Evolutionary conservation across 2,113 vertebrate species (phyloP), one percentile per base, ranked within the genome.

Genomic region (Sorex araneus): DNA sequence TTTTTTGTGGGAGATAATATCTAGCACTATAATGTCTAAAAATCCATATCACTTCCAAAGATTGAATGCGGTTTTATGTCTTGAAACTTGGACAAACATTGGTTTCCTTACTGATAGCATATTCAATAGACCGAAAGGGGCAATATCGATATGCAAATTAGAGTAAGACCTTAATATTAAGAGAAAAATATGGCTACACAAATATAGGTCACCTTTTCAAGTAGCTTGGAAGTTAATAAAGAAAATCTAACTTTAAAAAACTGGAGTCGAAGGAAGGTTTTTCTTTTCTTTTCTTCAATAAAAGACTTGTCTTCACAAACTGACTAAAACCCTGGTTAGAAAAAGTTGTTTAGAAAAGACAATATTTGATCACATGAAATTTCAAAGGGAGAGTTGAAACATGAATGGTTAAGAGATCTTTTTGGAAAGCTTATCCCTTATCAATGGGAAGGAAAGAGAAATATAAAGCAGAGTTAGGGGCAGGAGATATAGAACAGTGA

Each of bases 291-390:
- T 78, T 74, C 34, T 70, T 45, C 19, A 84, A 78, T 45, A 30
- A 78, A 74, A 88, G 47, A 1, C 4, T 4, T 63, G 60, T 57
- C 36, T 81, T 83, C 8, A 82, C 34, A 83, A 11, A 13, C 13
- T 70, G 9, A 85, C 47, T 27, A 77, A 50, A 12, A 74, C 16
- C 13, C 34, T 28, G 19, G n/a, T 70, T 84, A 80, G 32, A 75
- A 60, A 84, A 32, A 43, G 5, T 75, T 67, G 66, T 90, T 92
- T 84, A 90, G 30, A 43, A 92, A 60, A 63, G 32, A 90, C 32
- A 70, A 66, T 67, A 69, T 83, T 83, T 73, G 16, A 40, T 60
- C 36, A 82, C 25, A 82, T 40, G 16, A 89, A 75, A 28, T 54
- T 8, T 18, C 47, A 86, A 81, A 82, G 47, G n/a, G 77, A 82